A percentile compares a stretch with the other conserved stretches of the same genome.
These are phyloP conservation scores for Megalurothrips usitatus DNA, from an alignment of 2,888 invertebrate genomes.

Conservation along the genomic window DNA sequence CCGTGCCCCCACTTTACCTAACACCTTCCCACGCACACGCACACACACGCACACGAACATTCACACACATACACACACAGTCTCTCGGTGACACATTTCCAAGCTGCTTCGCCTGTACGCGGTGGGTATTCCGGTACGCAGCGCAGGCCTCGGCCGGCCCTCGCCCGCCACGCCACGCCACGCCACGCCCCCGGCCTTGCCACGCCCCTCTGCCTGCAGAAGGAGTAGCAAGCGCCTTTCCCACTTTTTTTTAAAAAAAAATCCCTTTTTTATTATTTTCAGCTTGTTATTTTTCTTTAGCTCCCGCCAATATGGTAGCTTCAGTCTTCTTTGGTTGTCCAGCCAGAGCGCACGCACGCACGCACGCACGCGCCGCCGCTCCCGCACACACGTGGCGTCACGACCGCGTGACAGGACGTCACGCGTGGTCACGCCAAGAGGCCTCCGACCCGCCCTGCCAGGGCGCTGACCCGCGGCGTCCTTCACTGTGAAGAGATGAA, in stretches of 20 bases:
- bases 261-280: too few species aligned
- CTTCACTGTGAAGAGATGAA: background rate
- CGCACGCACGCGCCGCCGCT: background rate
- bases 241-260: too few species aligned
- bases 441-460: slow-evolving; percentile 3
- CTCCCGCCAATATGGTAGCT: slow-evolving; percentile 1
- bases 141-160: too few species aligned
- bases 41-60: background rate
- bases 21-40: background rate
- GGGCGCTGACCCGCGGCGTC: background rate
- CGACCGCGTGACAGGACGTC: background rate
- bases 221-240: background rate
- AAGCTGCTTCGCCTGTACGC: background rate
- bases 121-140: too few species aligned
- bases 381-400: background rate
- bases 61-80: background rate
- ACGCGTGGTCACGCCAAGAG: background rate
- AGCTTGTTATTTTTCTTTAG: background rate
- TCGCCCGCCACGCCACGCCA: background rate
- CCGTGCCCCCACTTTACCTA: background rate
- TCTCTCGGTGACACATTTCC: background rate
- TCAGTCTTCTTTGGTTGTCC: slow-evolving; percentile 24
- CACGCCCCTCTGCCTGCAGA: slow-evolving; percentile 13
- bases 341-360: background rate
- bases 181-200: background rate